Evolutionary conservation across 2,113 vertebrate genomes (phyloP).

Genomic region (Xiphorhynchus elegans): DNA sequence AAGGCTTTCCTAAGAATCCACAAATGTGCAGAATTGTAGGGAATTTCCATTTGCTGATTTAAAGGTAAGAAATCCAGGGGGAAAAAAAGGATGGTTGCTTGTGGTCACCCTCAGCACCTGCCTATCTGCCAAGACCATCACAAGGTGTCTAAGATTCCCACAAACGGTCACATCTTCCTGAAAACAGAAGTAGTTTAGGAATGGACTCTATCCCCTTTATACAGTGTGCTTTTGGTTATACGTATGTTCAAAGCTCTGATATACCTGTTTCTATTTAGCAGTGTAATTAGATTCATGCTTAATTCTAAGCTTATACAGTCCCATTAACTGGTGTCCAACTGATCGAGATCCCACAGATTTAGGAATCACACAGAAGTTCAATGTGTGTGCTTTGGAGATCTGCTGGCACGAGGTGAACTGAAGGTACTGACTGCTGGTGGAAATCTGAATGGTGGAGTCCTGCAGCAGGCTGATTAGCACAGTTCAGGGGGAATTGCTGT

Average conservation of each 20-base stretch:
- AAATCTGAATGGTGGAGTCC: not conserved
- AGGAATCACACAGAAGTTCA: not conserved
- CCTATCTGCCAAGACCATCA: not conserved
- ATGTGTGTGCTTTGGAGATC: not conserved
- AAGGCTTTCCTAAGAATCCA: not conserved
- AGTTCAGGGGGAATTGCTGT: not conserved
- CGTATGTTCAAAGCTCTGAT: fast-evolving
- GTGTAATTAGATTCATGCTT: not conserved
- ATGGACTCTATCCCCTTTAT: not conserved
- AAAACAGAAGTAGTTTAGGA: not conserved
- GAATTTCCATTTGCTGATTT: not conserved
- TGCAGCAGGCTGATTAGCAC: not conserved
- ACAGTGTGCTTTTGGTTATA: not conserved
- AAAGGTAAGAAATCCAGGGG: not conserved
- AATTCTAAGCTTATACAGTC: not conserved
- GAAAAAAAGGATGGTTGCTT: not conserved
- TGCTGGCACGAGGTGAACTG: not conserved
- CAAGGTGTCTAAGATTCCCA: not conserved
- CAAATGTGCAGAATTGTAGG: not conserved
- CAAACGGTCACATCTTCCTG: not conserved
- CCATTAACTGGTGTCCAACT: fast-evolving
- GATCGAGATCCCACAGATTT: not conserved
- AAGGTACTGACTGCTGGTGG: not conserved
- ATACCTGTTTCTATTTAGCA: not conserved
- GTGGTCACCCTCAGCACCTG: not conserved